phyloP scores from a whole-genome alignment of 2,113 vertebrate genomes.

The Halcyon malimbica region DNA sequence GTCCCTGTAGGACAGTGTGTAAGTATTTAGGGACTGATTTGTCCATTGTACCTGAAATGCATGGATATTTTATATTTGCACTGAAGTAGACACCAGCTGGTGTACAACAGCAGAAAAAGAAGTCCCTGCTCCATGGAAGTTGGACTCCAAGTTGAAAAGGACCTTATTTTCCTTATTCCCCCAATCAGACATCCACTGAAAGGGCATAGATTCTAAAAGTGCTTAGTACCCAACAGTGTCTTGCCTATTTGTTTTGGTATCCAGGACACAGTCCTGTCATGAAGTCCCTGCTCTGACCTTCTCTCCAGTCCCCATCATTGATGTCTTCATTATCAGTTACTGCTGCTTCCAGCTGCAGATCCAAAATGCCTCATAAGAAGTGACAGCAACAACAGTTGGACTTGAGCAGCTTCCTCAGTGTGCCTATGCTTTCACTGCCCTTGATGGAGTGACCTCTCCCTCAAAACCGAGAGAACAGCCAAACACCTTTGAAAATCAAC shows the following conservation, averaged over 20 bases:
- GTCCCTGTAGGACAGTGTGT: not conserved
- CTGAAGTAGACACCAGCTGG: not conserved
- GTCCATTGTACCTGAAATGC: not conserved
- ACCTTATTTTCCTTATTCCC: not conserved
- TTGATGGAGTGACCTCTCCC: not conserved
- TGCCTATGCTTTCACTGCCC: not conserved
- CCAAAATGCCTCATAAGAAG: not conserved
- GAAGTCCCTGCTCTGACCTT: not conserved
- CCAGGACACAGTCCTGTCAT: not conserved
- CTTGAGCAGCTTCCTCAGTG: not conserved
- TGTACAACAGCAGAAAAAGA: not conserved
- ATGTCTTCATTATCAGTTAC: not conserved
- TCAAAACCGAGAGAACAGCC: not conserved
- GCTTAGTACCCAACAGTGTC: not conserved
- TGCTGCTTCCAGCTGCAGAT: not conserved
- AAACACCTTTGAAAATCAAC: not conserved
- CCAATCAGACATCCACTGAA: accelerated
- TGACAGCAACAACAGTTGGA: not conserved
- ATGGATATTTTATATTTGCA: not conserved
- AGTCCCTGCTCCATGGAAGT: not conserved
- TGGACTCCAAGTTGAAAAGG: not conserved
- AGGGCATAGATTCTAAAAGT: not conserved
- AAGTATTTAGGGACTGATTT: not conserved
- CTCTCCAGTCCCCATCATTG: not conserved
- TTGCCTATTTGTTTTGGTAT: not conserved